Evolutionary conservation across 2,888 invertebrate genomes (phyloP).

Genomic region (Hypomecis punctinalis): DNA sequence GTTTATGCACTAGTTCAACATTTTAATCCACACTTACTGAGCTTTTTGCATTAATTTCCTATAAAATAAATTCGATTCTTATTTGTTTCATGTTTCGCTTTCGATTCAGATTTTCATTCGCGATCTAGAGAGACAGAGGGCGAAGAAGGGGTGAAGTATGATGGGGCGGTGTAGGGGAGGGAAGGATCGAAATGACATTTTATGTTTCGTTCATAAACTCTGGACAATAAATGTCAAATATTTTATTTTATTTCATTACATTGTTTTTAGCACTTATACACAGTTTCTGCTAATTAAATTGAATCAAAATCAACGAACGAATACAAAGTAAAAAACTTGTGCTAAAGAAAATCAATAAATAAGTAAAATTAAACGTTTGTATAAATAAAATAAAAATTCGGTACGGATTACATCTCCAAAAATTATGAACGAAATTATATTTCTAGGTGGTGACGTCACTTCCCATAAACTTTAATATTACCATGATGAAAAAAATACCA

Average conservation of each 20-base stretch:
- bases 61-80: slow-evolving; percentile 48
- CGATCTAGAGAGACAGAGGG: slow-evolving; percentile 29
- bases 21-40: slow-evolving; percentile 46
- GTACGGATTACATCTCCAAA: not conserved
- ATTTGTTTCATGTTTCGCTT: slow-evolving; percentile 61
- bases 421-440: slow-evolving; percentile 43
- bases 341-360: no score
- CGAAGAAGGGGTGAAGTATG: slow-evolving; percentile 22
- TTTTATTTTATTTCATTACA: not conserved
- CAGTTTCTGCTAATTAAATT: not conserved
- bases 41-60: slow-evolving; percentile 44
- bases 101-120: slow-evolving; percentile 24
- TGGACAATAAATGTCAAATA: not conserved
- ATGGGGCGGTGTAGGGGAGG: slow-evolving; percentile 10
- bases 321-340: no score
- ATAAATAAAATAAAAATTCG: no score
- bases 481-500: slow-evolving; percentile 34
- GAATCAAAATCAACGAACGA: no score
- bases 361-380: no score
- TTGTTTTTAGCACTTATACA: not conserved
- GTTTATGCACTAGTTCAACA: slow-evolving; percentile 43
- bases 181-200: slow-evolving; percentile 19
- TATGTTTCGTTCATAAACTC: slow-evolving; percentile 15
- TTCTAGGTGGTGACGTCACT: slow-evolving; percentile 22
- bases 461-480: slow-evolving; percentile 37